These are phyloP conservation scores for Pungitius pungitius DNA, from an alignment of 2,113 vertebrate species.

Conservation along the genomic window DNA sequence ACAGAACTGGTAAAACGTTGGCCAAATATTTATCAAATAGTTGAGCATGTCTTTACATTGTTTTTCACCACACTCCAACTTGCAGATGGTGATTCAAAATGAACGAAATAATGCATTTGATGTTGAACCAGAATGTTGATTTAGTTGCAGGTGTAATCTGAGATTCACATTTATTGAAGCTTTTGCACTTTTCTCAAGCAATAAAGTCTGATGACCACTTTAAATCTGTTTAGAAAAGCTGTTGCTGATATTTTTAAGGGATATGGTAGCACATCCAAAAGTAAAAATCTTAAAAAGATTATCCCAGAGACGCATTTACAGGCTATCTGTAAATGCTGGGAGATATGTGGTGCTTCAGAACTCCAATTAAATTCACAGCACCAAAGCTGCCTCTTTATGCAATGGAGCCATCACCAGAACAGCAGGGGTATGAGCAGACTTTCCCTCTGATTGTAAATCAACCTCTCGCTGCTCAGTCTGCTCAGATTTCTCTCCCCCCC, in stretches of 20 bases:
- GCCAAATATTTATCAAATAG: too few species aligned
- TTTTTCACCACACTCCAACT: background rate
- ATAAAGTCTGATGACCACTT: background rate
- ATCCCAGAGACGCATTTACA: slow-evolving; percentile 19
- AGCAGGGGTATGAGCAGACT: slow-evolving; percentile 68
- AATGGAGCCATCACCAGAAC: slow-evolving; percentile 70
- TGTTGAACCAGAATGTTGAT: background rate
- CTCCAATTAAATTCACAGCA: slow-evolving; percentile 67
- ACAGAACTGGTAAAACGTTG: too few species aligned
- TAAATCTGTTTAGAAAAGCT: background rate
- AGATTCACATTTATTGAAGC: background rate
- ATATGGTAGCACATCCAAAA: background rate
- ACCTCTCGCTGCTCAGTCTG: slow-evolving; percentile 63
- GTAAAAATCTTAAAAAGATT: slow-evolving; percentile 22
- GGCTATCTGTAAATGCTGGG: slow-evolving; percentile 41
- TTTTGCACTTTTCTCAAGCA: background rate
- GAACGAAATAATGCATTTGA: background rate
- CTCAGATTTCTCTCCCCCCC: slow-evolving; percentile 48
- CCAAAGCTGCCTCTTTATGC: slow-evolving; percentile 59
- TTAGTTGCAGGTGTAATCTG: background rate
- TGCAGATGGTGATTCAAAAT: too few species aligned
- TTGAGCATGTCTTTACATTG: background rate
- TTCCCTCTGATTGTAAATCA: slow-evolving; percentile 76
- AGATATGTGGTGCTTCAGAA: slow-evolving; percentile 59
- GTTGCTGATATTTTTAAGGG: slow-evolving; percentile 4